Conservation (phyloP, 1,140 invertebrate species). For the Teleopsis dalmanni region DNA sequence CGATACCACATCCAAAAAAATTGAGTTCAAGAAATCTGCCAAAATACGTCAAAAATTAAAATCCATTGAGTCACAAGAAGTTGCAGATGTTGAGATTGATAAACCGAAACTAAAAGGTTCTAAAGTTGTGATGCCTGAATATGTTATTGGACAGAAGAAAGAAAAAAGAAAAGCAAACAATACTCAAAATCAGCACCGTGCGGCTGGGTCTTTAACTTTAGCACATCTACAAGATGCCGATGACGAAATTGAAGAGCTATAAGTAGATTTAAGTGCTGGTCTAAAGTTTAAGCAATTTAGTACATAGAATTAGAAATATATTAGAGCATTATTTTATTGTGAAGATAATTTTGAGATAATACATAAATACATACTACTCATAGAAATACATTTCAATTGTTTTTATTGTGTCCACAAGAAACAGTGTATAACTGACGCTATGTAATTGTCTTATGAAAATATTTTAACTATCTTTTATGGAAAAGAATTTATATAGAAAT, state of each 20-base stretch:
- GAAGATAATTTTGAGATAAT: no score
- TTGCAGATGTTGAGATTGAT: constrained; percentile 28
- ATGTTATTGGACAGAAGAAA: constrained; percentile 63
- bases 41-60: constrained; percentile 27
- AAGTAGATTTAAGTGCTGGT: no score
- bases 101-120: constrained; percentile 54
- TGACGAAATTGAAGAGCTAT: constrained; percentile 35
- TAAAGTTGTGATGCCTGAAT: constrained; percentile 70
- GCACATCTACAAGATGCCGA: constrained; percentile 55
- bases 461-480: no score
- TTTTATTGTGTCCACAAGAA: no score
- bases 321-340: no score
- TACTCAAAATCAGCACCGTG: constrained; percentile 30
- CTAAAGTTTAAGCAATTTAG: not conserved
- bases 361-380: no score
- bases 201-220: constrained; percentile 46
- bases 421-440: no score
- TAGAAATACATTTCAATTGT: no score
- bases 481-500: no score
- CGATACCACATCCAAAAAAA: constrained; percentile 33
- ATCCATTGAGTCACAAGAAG: constrained; percentile 35
- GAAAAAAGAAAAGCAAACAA: constrained; percentile 30
- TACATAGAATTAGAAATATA: not conserved
- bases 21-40: constrained; percentile 48
- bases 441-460: no score